These are phyloP conservation scores for Campylorhamphus procurvoides DNA, from an alignment of 2,113 vertebrate species.

Conservation along the genomic window DNA sequence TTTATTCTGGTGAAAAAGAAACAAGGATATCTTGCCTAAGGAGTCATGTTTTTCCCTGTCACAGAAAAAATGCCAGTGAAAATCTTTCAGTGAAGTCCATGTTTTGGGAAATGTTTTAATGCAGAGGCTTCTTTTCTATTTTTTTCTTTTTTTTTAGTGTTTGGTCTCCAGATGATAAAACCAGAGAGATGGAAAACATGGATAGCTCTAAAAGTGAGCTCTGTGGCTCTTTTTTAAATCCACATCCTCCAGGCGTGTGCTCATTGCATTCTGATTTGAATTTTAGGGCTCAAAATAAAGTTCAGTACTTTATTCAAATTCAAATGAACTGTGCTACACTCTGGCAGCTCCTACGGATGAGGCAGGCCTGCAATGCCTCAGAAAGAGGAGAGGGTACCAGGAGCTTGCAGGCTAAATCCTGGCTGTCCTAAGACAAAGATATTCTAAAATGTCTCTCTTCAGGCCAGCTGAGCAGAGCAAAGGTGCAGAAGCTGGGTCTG, in stretches of 20 bases:
- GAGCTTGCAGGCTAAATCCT: neutral
- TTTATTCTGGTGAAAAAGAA: neutral
- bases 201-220: neutral
- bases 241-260: neutral
- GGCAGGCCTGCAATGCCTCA: neutral
- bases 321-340: neutral
- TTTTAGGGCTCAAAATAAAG: constrained; percentile 46
- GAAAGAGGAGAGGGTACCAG: neutral
- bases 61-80: neutral
- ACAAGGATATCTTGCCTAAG: neutral
- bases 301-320: constrained; percentile 42
- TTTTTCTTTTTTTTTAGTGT: neutral
- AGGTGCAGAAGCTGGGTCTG: neutral
- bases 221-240: neutral
- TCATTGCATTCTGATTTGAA: neutral
- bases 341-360: neutral
- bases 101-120: neutral
- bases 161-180: constrained; percentile 12
- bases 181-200: neutral
- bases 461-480: neutral
- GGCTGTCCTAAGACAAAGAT: neutral
- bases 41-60: neutral
- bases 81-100: neutral
- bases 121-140: neutral
- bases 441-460: neutral